Conservation (phyloP, 92 coral and sea anemone species). For the Epizoanthus fatuus region DNA sequence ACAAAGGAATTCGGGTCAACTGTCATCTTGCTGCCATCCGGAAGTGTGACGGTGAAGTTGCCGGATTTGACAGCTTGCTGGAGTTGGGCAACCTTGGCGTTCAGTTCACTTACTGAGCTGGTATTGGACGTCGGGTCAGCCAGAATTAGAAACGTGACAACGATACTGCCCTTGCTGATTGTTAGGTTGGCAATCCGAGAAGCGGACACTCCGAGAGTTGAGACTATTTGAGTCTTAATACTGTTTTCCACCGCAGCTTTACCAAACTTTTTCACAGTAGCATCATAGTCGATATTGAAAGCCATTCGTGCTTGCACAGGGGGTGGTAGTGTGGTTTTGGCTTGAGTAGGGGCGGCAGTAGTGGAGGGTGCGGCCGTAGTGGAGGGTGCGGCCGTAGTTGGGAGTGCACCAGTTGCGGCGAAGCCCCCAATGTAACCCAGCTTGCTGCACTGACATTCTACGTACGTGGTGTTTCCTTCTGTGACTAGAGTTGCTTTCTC, state of each 20-base stretch:
- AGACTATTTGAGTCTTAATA: constrained; percentile 22
- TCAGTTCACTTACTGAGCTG: constrained; percentile 29
- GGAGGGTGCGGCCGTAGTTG: constrained; percentile 20
- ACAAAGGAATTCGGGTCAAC: constrained; percentile 72
- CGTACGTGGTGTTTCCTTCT: constrained; percentile 52
- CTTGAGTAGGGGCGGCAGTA: neutral
- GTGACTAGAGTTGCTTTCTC: constrained; percentile 27
- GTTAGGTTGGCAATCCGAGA: constrained; percentile 60
- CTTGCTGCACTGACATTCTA: constrained; percentile 71
- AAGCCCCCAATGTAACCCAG: constrained; percentile 68
- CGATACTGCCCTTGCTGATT: constrained; percentile 66
- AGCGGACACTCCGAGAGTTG: constrained; percentile 38
- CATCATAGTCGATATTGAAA: constrained; percentile 28
- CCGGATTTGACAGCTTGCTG: constrained; percentile 51
- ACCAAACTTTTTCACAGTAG: constrained; percentile 20
- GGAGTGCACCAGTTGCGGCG: constrained; percentile 44
- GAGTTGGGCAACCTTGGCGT: constrained; percentile 17
- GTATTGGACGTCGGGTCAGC: constrained; percentile 43
- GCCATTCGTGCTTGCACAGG: constrained; percentile 21
- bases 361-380: constrained; percentile 24
- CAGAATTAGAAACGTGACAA: constrained; percentile 56
- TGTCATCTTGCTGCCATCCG: constrained; percentile 54
- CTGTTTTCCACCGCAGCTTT: constrained; percentile 30
- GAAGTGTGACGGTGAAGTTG: constrained; percentile 59
- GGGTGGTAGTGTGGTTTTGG: constrained; percentile 8